Percentiles rank a stretch among this genome's conserved stretches.
Conservation (phyloP, 2,113 vertebrate species). For the Australoheros scitulus region DNA sequence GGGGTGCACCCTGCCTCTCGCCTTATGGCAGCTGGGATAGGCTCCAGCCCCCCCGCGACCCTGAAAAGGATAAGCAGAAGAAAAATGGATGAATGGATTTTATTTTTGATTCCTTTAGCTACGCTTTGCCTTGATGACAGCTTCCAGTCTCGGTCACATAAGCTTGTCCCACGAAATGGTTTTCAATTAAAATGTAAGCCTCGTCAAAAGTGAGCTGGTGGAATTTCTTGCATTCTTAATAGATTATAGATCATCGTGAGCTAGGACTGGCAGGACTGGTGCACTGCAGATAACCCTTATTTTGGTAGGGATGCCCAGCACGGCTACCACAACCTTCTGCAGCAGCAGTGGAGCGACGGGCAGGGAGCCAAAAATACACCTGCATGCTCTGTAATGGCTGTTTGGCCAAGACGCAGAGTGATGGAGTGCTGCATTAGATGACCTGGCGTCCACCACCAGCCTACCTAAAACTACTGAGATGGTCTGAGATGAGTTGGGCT, state of each 20-base stretch:
- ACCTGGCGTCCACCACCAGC: neutral
- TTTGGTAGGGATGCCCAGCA: neutral
- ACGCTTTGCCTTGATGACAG: neutral
- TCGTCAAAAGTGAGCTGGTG: neutral
- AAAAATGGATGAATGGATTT: no score
- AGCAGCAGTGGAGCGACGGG: neutral
- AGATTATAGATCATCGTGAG: neutral
- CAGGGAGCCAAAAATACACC: neutral
- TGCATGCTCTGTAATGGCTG: neutral
- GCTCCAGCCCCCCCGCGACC: no score
- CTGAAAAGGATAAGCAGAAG: no score
- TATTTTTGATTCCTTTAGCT: neutral
- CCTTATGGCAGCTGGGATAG: no score
- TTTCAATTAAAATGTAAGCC: neutral
- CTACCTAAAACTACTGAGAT: neutral
- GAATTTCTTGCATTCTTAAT: neutral
- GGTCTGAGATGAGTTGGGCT: neutral
- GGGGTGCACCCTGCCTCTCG: no score
- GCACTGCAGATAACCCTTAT: neutral
- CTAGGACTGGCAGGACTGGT: neutral
- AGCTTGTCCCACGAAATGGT: neutral
- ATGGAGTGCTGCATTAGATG: neutral
- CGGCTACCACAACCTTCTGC: neutral
- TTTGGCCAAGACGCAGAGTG: neutral
- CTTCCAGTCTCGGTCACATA: no score